Evolutionary conservation across 2,113 vertebrate genomes (phyloP).

Genomic region (Ammodytes marinus): DNA sequence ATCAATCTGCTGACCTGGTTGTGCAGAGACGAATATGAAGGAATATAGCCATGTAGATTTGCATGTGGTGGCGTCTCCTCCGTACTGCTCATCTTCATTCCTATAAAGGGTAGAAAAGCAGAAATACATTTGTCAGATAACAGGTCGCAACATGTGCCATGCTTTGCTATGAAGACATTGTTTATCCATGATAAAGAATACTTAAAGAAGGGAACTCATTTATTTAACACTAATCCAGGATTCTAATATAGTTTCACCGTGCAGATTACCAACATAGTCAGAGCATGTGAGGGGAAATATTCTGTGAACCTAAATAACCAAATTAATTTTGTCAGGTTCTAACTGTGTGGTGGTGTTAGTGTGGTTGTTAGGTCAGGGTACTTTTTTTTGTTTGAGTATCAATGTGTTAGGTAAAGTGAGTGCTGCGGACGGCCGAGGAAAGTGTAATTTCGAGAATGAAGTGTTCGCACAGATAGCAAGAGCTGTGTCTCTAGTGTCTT

Average conservation of each 20-base stretch:
- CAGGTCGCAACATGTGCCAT: not conserved
- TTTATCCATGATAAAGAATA: not conserved
- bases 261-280: not conserved
- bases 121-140: slow-evolving; percentile 1
- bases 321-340: not conserved
- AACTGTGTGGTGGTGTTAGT: not conserved
- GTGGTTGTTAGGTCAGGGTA: slow-evolving; percentile 4
- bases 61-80: slow-evolving; percentile 88
- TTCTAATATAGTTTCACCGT: not conserved
- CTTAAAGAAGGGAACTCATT: not conserved
- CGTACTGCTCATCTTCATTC: slow-evolving; percentile 87
- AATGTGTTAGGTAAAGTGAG: slow-evolving; percentile 30
- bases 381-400: slow-evolving; percentile 19
- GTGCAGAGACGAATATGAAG: slow-evolving; percentile 88
- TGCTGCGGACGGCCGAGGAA: slow-evolving; percentile 2
- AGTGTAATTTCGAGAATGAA: slow-evolving; percentile 3
- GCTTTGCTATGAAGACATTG: not conserved
- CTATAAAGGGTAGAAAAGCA: slow-evolving; percentile 73
- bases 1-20: slow-evolving; percentile 86
- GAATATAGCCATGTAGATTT: slow-evolving; percentile 83
- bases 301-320: not conserved
- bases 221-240: not conserved
- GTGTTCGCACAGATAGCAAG: not conserved
- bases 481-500: slow-evolving; percentile 40
- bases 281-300: not conserved